Evolutionary conservation across 2,113 vertebrate genomes (phyloP), one percentile per base, ranked within the genome.

Genomic region (Vanacampus margaritifer): DNA sequence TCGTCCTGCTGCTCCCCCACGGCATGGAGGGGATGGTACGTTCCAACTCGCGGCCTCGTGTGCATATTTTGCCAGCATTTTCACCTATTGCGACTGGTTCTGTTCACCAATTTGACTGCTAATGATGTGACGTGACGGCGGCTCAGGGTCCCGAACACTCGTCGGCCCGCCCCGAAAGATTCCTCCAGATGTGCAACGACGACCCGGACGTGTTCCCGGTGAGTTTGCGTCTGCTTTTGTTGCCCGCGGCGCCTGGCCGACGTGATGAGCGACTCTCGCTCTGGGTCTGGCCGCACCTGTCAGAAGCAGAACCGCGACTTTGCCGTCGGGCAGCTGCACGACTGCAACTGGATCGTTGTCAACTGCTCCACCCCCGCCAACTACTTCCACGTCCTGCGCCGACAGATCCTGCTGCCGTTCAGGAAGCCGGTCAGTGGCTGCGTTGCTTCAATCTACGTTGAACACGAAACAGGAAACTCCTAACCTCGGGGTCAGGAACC

Each of bases 181-280:
- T 99, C 90, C 87, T 99, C 64, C 96, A 99, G 91, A 99, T 99
- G 97, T 99, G 96, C 87, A 98, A 98, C 0, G 97, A 99, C 0
- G 97, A 99, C 79, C 94, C 97, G 0, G 97, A 99, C 0, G 93
- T 97, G 53, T 92, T 95, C 79, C 96, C 96, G 0, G 28, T 32
- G 28, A 32, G 96, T 98, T 23, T 32, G 24, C 17, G 3, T 35
- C 35, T n/a, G n/a, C n/a, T n/a, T n/a, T n/a, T n/a, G n/a, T n/a
- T n/a, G n/a, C n/a, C n/a, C n/a, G n/a, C n/a, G n/a, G n/a, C 58
- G 5, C 12, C 21, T 66, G n/a, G 28, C 17, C 32, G 1, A 1
- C 10, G 23, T 32, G 28, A 32, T 32, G 24, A 9, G 16, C 3
- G 2, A n/a, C 23, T 69, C 67, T 32, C 19, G 26, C 24, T 17